Conservation (phyloP, 2,113 vertebrate species). For the Pterocles burchelli region DNA sequence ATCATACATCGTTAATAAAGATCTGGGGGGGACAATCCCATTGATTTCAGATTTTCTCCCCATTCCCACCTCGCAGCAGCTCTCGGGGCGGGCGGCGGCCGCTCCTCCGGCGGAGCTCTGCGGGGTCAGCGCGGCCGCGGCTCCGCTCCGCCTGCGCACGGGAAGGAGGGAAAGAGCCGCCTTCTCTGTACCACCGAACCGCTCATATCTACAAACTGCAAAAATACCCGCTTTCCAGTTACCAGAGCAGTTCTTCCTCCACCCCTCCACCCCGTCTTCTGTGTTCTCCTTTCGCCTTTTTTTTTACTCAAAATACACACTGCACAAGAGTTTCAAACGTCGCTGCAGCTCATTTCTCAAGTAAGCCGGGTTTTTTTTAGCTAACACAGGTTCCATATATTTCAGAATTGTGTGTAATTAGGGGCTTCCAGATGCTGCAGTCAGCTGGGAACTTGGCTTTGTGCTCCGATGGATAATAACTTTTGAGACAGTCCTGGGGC, state of each 20-base stretch:
- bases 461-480: slow-evolving; percentile 19
- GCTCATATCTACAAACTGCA: background rate
- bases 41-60: background rate
- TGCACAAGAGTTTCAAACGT: too few species aligned
- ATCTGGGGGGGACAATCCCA: background rate
- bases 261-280: background rate
- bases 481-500: slow-evolving; percentile 40
- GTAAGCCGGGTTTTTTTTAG: background rate
- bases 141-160: background rate
- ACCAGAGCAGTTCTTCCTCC: background rate
- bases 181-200: background rate
- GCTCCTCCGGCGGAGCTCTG: too few species aligned
- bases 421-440: slow-evolving; percentile 49
- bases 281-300: background rate
- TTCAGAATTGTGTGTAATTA: slow-evolving; percentile 48
- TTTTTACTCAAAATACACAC: background rate
- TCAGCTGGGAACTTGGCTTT: slow-evolving; percentile 48
- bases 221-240: background rate
- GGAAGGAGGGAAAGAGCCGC: too few species aligned
- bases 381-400: background rate
- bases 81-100: background rate
- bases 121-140: too few species aligned
- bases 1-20: background rate
- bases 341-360: background rate
- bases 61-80: background rate